phyloP scores from a whole-genome alignment of 2,113 vertebrate genomes.

The Ploceus nigricollis region DNA sequence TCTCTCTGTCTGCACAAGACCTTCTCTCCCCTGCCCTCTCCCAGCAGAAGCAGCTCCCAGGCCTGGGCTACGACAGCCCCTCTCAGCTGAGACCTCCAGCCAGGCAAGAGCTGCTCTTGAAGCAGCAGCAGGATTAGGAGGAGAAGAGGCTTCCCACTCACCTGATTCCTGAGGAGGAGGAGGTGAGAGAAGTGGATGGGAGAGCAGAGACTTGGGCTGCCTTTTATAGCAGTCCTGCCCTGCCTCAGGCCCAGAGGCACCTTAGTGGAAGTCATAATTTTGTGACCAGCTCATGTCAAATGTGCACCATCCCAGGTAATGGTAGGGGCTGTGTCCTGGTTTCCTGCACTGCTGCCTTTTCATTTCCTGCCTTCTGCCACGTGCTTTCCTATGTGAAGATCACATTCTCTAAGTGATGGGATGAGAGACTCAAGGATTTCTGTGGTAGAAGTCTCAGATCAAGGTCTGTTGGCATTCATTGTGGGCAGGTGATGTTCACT shows the following conservation, averaged over 20 bases:
- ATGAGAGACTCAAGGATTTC: background rate
- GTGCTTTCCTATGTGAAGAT: background rate
- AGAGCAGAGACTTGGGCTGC: background rate
- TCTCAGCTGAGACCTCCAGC: background rate
- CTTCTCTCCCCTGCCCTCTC: background rate
- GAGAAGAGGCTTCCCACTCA: too few relatives aligned
- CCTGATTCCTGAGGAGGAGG: background rate
- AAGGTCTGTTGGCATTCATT: background rate
- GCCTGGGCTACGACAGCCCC: accelerated
- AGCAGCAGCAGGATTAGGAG: too few relatives aligned
- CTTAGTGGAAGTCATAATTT: background rate
- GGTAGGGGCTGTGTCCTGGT: background rate
- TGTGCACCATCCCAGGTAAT: background rate
- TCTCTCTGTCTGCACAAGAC: background rate
- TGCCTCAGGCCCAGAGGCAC: background rate
- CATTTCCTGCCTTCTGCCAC: background rate
- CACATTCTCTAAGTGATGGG: background rate
- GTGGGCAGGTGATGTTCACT: background rate
- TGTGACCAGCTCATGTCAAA: background rate
- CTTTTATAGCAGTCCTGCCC: background rate
- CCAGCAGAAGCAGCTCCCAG: background rate
- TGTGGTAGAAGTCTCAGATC: background rate
- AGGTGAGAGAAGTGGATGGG: background rate
- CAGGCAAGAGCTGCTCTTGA: background rate
- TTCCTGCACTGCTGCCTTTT: background rate